Evolutionary conservation across 1,140 invertebrate genomes (phyloP), one percentile per base, ranked within the genome.

Genomic region (Drosophila kanapiae): DNA sequence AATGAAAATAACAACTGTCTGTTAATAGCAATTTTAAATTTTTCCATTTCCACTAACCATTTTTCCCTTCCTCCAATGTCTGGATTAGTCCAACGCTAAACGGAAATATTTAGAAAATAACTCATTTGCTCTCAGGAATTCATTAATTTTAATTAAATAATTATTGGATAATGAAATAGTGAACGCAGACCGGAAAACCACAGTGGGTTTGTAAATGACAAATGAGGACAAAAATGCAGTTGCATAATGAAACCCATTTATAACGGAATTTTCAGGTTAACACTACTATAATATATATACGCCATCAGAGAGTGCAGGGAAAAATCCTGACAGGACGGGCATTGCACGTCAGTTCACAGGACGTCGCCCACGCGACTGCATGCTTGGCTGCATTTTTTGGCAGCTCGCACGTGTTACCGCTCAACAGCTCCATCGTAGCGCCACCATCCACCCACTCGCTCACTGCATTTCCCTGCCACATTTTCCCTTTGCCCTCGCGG

Each of bases 211-310:
- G 62, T 37, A n/a, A 56, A 63, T 75, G 64, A 65, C 40, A 67
- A 83, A 61, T 58, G 59, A 29, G 64, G 23, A 31, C 64, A 63
- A 40, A 31, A 35, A 71, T 58, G 49, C 35, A 57, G 54, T 61
- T 62, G 63, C 51, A 67, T 85, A 80, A 84, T 80, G 57, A 45
- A 84, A 77, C 61, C 63, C 67, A 72, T 80, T 71, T 80, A 80
- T 76, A 80, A 84, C 64, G 62, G 62, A 83, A 80, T 86, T 85
- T 86, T 63, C 78, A 71, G 82, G 74, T 85, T 72, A 60, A 72
- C 70, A 72, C 68, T 42, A 49, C 40, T 42, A 18, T 33, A 51
- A 33, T 35, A 51, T 33, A 51, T 2, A 35, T 9, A 48, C n/a
- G 13, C 65, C 18, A 11, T 27, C 40, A 35, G 23, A 23, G 23